Conservation (phyloP, 2,797 vertebrate genomes). For the Corythornis leucogaster region DNA sequence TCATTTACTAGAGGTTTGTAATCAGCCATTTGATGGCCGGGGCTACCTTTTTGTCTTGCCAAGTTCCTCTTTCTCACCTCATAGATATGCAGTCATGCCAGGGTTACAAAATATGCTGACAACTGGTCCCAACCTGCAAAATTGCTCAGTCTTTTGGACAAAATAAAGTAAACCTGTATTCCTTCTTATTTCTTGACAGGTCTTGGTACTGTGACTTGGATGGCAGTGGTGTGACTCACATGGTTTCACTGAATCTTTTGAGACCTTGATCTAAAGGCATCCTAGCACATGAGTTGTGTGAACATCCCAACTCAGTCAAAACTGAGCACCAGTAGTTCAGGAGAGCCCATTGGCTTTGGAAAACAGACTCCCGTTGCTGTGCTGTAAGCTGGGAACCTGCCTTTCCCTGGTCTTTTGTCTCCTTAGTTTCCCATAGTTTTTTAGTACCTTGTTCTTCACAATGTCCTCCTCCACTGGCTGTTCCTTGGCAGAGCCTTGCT, state of each 20-base stretch:
- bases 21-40: not conserved
- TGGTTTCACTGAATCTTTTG: not conserved
- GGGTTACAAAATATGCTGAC: not conserved
- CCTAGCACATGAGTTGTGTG: not conserved
- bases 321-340: fast-evolving
- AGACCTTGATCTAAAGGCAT: not conserved
- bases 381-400: not conserved
- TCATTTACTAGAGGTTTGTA: not conserved
- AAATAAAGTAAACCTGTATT: not conserved
- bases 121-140: not conserved
- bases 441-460: not conserved
- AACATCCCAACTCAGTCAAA: not conserved
- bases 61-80: not conserved
- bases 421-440: fast-evolving
- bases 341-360: not conserved
- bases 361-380: not conserved
- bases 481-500: not conserved
- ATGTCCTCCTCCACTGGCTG: not conserved
- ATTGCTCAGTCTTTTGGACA: not conserved
- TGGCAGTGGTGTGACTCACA: not conserved
- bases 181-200: not conserved
- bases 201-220: fast-evolving
- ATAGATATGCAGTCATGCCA: not conserved
- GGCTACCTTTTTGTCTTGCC: not conserved
- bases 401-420: not conserved